A percentile compares a stretch with the other conserved stretches of the same genome.
Evolutionary conservation across 2,113 vertebrate species (phyloP).

Genomic region (Entosphenus tridentatus): DNA sequence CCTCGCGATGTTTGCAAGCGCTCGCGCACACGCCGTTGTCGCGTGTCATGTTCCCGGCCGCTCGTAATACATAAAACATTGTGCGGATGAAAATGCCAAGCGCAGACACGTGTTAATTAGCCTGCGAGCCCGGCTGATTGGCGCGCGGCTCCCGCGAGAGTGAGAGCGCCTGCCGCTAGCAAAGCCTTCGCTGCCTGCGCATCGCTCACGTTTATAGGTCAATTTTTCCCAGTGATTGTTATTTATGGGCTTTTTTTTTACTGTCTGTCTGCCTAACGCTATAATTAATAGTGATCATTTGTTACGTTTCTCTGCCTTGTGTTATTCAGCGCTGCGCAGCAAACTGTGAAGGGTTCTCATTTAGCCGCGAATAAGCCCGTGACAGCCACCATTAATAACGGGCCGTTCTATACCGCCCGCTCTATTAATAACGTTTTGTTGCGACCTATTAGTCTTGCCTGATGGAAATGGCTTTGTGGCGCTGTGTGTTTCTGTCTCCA

Average conservation of each 20-base stretch:
- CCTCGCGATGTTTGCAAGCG: too few species aligned
- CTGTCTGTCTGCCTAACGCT: conserved; percentile 4
- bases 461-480: conserved; percentile 4
- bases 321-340: conserved; percentile 4
- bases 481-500: neutral
- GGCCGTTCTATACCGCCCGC: conserved; percentile 1
- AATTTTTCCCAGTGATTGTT: conserved; percentile 1
- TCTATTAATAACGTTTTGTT: conserved; percentile 6
- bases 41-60: too few species aligned
- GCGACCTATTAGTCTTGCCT: conserved; percentile 5
- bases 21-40: too few species aligned
- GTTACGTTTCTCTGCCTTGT: neutral
- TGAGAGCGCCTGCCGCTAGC: too few species aligned
- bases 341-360: conserved; percentile 7
- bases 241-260: conserved; percentile 3
- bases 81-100: too few species aligned
- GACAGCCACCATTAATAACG: conserved; percentile 4
- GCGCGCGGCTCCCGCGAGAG: too few species aligned
- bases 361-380: conserved; percentile 1
- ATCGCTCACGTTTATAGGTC: too few species aligned
- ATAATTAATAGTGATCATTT: conserved; percentile 7
- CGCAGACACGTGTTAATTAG: too few species aligned
- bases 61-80: too few species aligned
- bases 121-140: too few species aligned
- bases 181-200: too few species aligned